Evolutionary conservation across 2,888 invertebrate species (phyloP).

Genomic region (Helicoverpa assulta): DNA sequence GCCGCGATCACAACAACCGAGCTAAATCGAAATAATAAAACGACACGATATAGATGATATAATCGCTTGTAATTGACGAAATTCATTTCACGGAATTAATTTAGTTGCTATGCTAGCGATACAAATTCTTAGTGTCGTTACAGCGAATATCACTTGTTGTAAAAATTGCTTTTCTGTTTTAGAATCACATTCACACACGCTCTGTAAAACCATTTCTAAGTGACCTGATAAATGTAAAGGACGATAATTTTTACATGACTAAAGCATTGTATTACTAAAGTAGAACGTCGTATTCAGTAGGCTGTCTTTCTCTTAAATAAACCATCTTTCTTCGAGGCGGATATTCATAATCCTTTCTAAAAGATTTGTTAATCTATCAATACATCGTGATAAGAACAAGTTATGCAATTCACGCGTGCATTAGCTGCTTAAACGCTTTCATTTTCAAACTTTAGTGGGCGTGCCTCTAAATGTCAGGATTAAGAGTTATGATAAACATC

Average conservation of each 20-base stretch:
- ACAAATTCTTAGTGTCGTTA: slow-evolving; percentile 32
- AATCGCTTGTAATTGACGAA: slow-evolving; percentile 70
- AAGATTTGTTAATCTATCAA: slow-evolving; percentile 63
- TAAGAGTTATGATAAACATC: slow-evolving; percentile 82
- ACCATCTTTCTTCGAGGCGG: slow-evolving; percentile 19
- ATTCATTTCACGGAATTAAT: slow-evolving; percentile 68
- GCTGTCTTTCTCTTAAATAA: slow-evolving; percentile 38
- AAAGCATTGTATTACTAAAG: slow-evolving; percentile 1
- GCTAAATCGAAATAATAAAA: slow-evolving; percentile 75
- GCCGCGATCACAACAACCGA: slow-evolving; percentile 69
- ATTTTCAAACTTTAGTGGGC: slow-evolving; percentile 79
- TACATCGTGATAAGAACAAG: slow-evolving; percentile 58
- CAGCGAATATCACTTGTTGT: slow-evolving; percentile 15
- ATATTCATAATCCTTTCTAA: slow-evolving; percentile 65
- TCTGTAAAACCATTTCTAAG: slow-evolving; percentile 21
- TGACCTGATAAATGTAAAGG: slow-evolving; percentile 29
- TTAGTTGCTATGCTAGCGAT: slow-evolving; percentile 53
- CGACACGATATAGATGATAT: slow-evolving; percentile 75
- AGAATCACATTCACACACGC: slow-evolving; percentile 30
- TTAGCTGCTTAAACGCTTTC: slow-evolving; percentile 76
- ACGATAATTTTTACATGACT: slow-evolving; percentile 27
- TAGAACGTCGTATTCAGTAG: slow-evolving; percentile 16
- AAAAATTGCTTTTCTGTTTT: slow-evolving; percentile 38
- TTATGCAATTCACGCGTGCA: slow-evolving; percentile 73
- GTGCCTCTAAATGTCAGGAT: slow-evolving; percentile 80